Evolutionary conservation across 92 coral and sea anemone genomes (phyloP), one percentile per base, ranked within the genome.

Genomic region (Paragorgia papillata): DNA sequence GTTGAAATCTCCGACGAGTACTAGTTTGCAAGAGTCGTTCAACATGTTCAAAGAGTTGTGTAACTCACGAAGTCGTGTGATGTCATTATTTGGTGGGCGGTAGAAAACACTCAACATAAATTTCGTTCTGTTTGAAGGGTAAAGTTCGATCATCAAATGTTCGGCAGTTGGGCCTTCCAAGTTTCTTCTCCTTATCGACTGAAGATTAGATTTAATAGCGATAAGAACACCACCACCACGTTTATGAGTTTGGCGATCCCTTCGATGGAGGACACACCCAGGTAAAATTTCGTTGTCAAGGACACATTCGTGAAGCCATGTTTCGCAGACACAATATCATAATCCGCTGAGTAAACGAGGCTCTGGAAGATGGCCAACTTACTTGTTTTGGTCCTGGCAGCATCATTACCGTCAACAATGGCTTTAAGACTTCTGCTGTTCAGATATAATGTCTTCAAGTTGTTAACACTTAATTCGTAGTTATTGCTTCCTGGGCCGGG

Each of bases 251-350:
- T 50, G 37, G 17, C 58, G 43, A 71, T 71, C 77, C 20, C 20
- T 71, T 71, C 63, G 77, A 29, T 50, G 56, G 28, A 71, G 46
- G 8, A 40, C 27, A 51, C 48, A 69, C 25, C 76, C 76, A 15
- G 76, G 76, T 9, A 69, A 30, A 41, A 69, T 69, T 25, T 69
- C 75, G 6, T 20, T 69, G 31, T 69, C 75, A 39, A 39, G 32
- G 6, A 69, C 25, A 25, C 0, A 0, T 17, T 44, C 17, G n/a
- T 69, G 39, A 13, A 69, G 34, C 75, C 75, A 69, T 21, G 76
- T 69, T 69, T 69, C 61, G 28, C 60, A 69, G 29, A 69, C 56
- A 69, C 76, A 69, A 28, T 69, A 60, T 69, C 76, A 48, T 57
- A 57, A 15, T 3, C 20, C 26, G 15, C 29, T 3, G 64, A 14